These are phyloP conservation scores for Virgularia gustaviana DNA, from an alignment of 92 coral and sea anemone species.

Conservation along the genomic window DNA sequence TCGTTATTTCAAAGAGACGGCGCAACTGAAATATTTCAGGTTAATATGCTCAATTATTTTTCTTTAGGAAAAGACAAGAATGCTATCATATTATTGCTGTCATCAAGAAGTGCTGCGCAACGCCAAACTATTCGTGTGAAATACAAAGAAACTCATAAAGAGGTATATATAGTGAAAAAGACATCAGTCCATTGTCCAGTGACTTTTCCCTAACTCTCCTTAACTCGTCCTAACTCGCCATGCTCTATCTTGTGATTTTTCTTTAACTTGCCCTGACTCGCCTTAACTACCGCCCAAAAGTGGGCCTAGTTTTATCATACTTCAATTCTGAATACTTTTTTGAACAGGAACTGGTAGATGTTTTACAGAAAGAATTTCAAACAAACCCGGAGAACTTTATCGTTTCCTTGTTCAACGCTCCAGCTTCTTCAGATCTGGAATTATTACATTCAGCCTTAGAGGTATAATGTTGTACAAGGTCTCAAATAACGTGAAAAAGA, in stretches of 20 bases:
- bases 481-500: too few relatives aligned
- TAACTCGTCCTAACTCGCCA: too few relatives aligned
- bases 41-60: too few relatives aligned
- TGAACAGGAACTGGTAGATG: constrained; percentile 1
- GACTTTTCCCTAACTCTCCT: too few relatives aligned
- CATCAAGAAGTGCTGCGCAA: constrained; percentile 13
- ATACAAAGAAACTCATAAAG: constrained; percentile 10
- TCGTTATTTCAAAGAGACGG: too few relatives aligned
- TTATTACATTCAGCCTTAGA: constrained; percentile 10
- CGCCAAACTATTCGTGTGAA: constrained; percentile 11
- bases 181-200: not conserved
- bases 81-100: constrained; percentile 5
- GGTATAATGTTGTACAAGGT: constrained; percentile 7
- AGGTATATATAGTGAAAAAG: not conserved
- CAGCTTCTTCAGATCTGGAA: not conserved
- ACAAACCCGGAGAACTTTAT: not conserved
- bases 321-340: not conserved
- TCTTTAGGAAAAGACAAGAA: constrained; percentile 6
- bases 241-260: too few relatives aligned
- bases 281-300: not conserved
- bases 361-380: constrained; percentile 6
- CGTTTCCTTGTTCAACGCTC: not conserved
- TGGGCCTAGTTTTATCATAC: not conserved
- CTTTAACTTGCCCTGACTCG: too few relatives aligned
- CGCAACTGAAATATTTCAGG: too few relatives aligned